Conservation (phyloP, 2,113 vertebrate species). For the Bothrops jararaca region DNA sequence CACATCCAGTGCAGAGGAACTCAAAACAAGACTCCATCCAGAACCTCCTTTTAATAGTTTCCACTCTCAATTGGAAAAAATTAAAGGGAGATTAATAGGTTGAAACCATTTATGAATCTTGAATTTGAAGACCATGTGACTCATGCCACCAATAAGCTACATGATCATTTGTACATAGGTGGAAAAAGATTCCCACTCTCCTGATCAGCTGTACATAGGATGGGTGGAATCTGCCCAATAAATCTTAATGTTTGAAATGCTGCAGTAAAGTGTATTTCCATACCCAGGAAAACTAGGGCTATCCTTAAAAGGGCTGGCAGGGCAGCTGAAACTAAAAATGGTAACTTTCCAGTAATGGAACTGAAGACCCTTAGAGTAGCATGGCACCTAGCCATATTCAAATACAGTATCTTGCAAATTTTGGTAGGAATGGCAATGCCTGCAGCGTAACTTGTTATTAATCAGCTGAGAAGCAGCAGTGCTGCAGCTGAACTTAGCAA, state of each 20-base stretch:
- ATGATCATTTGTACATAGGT: not conserved
- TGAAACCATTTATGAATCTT: not conserved
- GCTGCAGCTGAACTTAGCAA: not conserved
- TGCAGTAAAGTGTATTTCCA: not conserved
- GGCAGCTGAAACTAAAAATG: not conserved
- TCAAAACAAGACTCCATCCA: not conserved
- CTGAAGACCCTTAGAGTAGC: not conserved
- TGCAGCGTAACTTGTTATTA: not conserved
- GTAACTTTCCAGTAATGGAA: not conserved
- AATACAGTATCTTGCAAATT: not conserved
- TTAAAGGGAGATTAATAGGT: not conserved
- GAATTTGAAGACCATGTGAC: not conserved
- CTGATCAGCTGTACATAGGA: not conserved
- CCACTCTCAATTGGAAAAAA: not conserved
- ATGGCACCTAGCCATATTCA: not conserved
- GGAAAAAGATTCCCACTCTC: not conserved
- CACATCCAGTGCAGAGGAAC: not conserved
- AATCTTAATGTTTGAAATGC: not conserved
- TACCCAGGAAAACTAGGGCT: not conserved
- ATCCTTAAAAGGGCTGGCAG: not conserved
- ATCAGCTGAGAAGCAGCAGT: not conserved
- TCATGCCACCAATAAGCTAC: not conserved
- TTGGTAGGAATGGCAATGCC: too few species aligned
- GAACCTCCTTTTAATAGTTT: not conserved
- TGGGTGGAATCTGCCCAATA: not conserved